phyloP scores from a whole-genome alignment of 1,140 invertebrate species.

The Drosophila setifemur region DNA sequence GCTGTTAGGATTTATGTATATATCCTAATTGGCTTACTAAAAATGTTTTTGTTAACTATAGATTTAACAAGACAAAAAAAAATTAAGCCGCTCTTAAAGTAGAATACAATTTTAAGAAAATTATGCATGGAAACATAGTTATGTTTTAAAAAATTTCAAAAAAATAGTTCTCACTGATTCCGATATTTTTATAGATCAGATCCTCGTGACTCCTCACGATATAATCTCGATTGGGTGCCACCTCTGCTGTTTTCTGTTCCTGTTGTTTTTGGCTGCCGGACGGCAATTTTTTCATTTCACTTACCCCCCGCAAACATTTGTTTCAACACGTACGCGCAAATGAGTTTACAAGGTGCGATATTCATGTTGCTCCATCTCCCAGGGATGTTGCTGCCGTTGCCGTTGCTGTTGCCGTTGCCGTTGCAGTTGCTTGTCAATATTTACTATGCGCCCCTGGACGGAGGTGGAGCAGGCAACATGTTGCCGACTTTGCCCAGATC shows the following conservation, averaged over 20 bases:
- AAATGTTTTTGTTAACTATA: too few species aligned
- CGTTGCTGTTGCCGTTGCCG: slow-evolving; percentile 54
- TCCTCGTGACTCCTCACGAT: slow-evolving; percentile 12
- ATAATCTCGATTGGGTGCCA: slow-evolving; percentile 13
- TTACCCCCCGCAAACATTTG: slow-evolving; percentile 82
- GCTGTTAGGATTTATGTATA: too few species aligned
- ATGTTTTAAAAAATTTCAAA: too few species aligned
- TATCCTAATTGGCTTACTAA: too few species aligned
- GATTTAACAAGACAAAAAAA: too few species aligned
- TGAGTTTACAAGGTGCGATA: slow-evolving; percentile 82
- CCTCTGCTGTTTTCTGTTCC: slow-evolving; percentile 19
- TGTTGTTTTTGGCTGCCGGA: slow-evolving; percentile 33
- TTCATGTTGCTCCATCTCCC: slow-evolving; percentile 67
- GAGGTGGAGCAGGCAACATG: slow-evolving; percentile 76
- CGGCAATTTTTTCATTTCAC: slow-evolving; percentile 31
- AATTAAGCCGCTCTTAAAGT: too few species aligned
- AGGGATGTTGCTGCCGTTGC: slow-evolving; percentile 34
- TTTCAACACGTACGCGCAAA: slow-evolving; percentile 82
- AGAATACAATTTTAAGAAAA: too few species aligned
- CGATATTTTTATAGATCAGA: not conserved
- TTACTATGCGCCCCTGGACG: slow-evolving; percentile 62
- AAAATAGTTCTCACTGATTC: not conserved
- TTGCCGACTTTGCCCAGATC: slow-evolving; percentile 39
- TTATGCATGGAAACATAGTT: too few species aligned
- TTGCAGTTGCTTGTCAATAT: slow-evolving; percentile 62